phyloP scores from a whole-genome alignment of 1,140 invertebrate species.

The Heliconius eleuchia region DNA sequence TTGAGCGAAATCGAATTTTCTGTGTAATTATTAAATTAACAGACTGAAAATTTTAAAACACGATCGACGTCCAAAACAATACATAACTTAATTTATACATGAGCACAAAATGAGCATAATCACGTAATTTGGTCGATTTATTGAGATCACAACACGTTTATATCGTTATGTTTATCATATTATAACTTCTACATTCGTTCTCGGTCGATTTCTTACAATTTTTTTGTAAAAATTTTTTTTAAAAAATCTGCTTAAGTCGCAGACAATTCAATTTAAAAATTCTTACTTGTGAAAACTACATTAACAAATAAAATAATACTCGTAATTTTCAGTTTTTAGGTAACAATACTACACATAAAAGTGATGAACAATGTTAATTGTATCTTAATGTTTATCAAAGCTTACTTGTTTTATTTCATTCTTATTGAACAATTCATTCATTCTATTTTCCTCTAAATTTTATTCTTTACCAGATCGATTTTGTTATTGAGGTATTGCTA shows the following conservation, averaged over 20 bases:
- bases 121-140: slow-evolving; percentile 40
- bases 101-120: slow-evolving; percentile 35
- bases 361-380: not conserved
- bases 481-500: not conserved
- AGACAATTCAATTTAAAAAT: too few species aligned
- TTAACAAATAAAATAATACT: not conserved
- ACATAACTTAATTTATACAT: slow-evolving; percentile 15
- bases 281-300: too few species aligned
- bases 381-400: not conserved
- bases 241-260: not conserved
- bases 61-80: slow-evolving; percentile 24
- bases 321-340: not conserved
- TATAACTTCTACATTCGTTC: not conserved
- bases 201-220: not conserved
- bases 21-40: not conserved
- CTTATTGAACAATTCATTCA: not conserved
- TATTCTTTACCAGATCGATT: not conserved
- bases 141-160: slow-evolving; percentile 39
- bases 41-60: slow-evolving; percentile 1
- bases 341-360: not conserved
- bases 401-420: not conserved
- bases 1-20: not conserved
- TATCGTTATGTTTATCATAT: slow-evolving; percentile 17
- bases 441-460: not conserved
- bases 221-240: not conserved